Conservation (phyloP, 2,797 vertebrate species). For the Ibycter americanus region DNA sequence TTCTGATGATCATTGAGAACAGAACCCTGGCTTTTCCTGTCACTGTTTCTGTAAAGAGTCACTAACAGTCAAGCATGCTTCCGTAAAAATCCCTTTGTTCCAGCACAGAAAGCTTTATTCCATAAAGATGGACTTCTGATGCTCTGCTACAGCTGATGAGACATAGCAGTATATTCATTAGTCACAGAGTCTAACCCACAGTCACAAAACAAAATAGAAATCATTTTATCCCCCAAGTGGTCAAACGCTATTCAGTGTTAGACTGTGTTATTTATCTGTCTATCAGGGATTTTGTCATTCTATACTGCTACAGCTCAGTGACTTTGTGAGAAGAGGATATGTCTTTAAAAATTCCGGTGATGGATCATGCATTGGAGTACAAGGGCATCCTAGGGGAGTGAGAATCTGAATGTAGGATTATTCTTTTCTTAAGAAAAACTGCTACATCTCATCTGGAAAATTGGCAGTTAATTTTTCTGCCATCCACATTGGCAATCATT, state of each 20-base stretch:
- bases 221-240: neutral
- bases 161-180: neutral
- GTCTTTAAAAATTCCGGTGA: slow-evolving; percentile 9
- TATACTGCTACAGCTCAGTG: slow-evolving; percentile 21
- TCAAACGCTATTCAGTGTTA: neutral
- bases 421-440: neutral
- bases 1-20: neutral
- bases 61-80: neutral
- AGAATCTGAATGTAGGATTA: neutral
- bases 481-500: neutral
- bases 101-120: slow-evolving; percentile 9
- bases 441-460: neutral
- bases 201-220: slow-evolving; percentile 23
- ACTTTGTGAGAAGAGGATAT: slow-evolving; percentile 1
- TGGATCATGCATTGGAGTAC: neutral
- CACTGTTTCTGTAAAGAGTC: neutral
- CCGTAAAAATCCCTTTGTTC: slow-evolving; percentile 9
- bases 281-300: neutral
- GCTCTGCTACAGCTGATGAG: neutral
- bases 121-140: neutral
- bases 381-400: neutral
- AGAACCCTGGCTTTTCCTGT: neutral
- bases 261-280: neutral
- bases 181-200: neutral
- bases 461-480: slow-evolving; percentile 28